Conservation (phyloP, 1,140 invertebrate genomes). For the Drosophila teissieri region DNA sequence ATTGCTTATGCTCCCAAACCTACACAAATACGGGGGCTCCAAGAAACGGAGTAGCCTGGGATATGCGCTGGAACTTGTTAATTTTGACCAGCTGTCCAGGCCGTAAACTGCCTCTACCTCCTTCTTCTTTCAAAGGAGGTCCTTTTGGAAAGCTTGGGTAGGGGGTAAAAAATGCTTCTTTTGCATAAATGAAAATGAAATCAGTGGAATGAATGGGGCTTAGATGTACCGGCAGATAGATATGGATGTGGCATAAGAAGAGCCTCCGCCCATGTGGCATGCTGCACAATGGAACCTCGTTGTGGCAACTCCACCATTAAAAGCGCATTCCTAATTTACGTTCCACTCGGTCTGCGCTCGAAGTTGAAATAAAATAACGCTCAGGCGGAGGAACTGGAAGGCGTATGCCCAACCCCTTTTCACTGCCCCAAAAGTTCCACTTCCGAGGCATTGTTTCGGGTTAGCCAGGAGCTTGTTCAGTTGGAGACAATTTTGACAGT, state of each 20-base stretch:
- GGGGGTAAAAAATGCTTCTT: constrained; percentile 63
- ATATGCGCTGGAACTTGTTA: constrained; percentile 76
- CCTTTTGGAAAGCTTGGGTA: neutral
- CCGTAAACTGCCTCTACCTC: constrained; percentile 51
- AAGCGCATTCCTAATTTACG: constrained; percentile 51
- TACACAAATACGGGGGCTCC: constrained; percentile 35
- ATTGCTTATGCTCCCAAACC: constrained; percentile 75
- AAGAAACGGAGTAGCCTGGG: constrained; percentile 19
- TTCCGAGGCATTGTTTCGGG: constrained; percentile 50
- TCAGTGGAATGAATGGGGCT: constrained; percentile 11
- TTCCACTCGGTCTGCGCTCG: constrained; percentile 9
- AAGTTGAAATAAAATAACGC: constrained; percentile 55
- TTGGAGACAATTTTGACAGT: constrained; percentile 57
- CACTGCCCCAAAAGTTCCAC: constrained; percentile 28
- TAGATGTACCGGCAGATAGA: constrained; percentile 32
- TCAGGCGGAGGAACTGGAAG: neutral
- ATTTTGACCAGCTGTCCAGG: constrained; percentile 79
- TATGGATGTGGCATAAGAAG: neutral
- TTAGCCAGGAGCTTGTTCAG: constrained; percentile 8
- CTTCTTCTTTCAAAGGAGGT: neutral
- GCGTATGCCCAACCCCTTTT: too few species aligned
- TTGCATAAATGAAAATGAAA: constrained; percentile 70
- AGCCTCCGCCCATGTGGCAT: constrained; percentile 6
- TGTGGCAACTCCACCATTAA: constrained; percentile 34
- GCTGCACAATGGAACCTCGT: constrained; percentile 19